These are phyloP conservation scores for Saccopteryx leptura DNA, from an alignment of 2,113 vertebrate species.

Conservation along the genomic window DNA sequence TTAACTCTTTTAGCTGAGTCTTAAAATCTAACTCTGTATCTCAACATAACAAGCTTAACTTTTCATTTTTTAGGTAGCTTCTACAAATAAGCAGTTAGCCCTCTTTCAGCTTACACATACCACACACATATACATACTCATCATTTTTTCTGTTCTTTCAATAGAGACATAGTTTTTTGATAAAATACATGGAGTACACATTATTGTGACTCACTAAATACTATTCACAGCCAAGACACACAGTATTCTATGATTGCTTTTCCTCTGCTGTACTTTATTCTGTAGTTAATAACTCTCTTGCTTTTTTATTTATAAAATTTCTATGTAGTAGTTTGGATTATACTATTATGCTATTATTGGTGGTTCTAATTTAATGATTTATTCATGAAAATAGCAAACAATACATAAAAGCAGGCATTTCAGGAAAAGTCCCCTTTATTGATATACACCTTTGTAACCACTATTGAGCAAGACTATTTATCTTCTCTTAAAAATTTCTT, in stretches of 20 bases:
- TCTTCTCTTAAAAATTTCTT: background rate
- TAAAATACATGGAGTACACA: background rate
- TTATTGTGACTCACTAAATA: background rate
- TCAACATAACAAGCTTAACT: constrained; percentile 25
- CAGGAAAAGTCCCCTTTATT: background rate
- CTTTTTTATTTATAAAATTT: constrained; percentile 42
- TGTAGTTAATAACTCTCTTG: background rate
- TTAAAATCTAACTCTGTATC: background rate
- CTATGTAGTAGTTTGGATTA: background rate
- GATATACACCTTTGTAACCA: background rate
- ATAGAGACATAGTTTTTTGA: background rate
- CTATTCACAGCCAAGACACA: background rate
- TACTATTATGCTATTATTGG: background rate
- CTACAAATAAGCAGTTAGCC: background rate
- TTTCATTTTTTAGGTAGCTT: constrained; percentile 14
- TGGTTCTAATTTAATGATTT: constrained; percentile 18
- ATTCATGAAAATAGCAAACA: background rate
- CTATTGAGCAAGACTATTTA: background rate
- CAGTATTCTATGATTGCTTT: background rate
- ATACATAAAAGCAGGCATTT: background rate
- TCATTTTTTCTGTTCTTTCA: background rate
- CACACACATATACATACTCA: background rate
- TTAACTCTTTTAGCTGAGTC: constrained; percentile 27
- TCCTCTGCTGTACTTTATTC: background rate
- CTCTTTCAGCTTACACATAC: background rate